Percentiles rank a stretch among this genome's conserved stretches.
These are phyloP conservation scores for Drosophila longiperda DNA, from an alignment of 2,888 invertebrate genomes.

Conservation along the genomic window DNA sequence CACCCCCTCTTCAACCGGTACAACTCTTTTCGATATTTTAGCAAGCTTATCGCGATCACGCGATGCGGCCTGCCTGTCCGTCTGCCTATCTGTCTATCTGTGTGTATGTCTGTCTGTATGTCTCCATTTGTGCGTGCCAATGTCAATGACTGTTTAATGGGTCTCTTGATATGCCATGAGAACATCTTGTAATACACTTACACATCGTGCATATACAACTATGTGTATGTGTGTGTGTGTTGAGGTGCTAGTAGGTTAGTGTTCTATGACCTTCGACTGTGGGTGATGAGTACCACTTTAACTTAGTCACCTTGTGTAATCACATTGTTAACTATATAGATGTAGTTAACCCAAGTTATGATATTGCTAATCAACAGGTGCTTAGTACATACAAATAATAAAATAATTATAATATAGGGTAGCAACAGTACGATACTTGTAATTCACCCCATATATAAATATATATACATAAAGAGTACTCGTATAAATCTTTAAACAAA, in stretches of 20 bases:
- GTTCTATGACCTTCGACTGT: conserved; percentile 42
- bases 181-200: conserved; percentile 28
- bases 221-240: neutral
- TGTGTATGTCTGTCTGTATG: conserved; percentile 8
- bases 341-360: neutral
- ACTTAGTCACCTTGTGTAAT: conserved; percentile 24
- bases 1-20: neutral
- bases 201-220: neutral
- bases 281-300: neutral
- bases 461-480: neutral
- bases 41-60: conserved; percentile 53
- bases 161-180: conserved; percentile 32
- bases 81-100: neutral
- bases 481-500: neutral
- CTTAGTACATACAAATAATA: neutral
- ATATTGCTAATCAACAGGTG: conserved; percentile 3
- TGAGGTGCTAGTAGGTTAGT: conserved; percentile 49
- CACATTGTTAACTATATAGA: conserved; percentile 30
- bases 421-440: neutral
- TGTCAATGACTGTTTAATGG: conserved; percentile 52
- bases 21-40: neutral
- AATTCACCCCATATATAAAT: neutral
- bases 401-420: too few relatives aligned
- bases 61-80: conserved; percentile 25
- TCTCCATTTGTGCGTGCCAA: conserved; percentile 24